Base-by-base conservation (phyloP, 2,797 vertebrate species). In the Fratercula arctica region DNA sequence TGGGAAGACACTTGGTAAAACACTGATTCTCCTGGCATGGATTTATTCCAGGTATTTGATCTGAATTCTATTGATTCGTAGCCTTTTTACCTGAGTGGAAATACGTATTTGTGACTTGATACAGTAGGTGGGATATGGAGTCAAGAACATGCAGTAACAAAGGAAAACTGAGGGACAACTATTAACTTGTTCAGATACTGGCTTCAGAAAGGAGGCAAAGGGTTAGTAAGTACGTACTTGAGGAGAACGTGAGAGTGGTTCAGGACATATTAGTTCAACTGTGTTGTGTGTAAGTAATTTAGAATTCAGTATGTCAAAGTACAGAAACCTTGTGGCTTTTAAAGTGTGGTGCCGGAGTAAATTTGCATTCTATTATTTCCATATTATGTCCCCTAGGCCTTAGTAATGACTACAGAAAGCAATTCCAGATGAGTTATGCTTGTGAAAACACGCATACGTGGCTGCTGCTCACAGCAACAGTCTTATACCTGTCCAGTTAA, bases 281-380 rank as follows among this genome's bases (percentile, higher is more conserved):
- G 12, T 78, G 13, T 45, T 90, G 5, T 46, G n/a, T 26, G 13
- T 45, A 85, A 92, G n/a, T 83, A 26, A 84, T 85, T 95, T 90
- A 86, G 41, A 92, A 93, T 78, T 87, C 35, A 93, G 15, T 56
- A 59, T 12, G 3, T 93, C 37, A 28, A 85, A 89, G 15, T 43
- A 80, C 61, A 61, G 83, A 94, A 85, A 79, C 4, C 25, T 78
- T 48, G 28, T 77, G 28, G 17, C 39, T 88, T 91, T 95, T 87
- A 69, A 96, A 91, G 26, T 67, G 37, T 68, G 69, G 69, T 74
- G 56, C 41, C 2, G 1, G 35, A 93, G 45, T 72, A 91, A 93
- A 97, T 96, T 87, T 95, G 23, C 78, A 93, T 93, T 76, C 66
- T 88, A 92, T 89, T 96, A 90, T 96, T 92, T 92, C 77, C 31